Evolutionary conservation across 2,113 vertebrate species (phyloP).

Genomic region (Nipponia nippon): DNA sequence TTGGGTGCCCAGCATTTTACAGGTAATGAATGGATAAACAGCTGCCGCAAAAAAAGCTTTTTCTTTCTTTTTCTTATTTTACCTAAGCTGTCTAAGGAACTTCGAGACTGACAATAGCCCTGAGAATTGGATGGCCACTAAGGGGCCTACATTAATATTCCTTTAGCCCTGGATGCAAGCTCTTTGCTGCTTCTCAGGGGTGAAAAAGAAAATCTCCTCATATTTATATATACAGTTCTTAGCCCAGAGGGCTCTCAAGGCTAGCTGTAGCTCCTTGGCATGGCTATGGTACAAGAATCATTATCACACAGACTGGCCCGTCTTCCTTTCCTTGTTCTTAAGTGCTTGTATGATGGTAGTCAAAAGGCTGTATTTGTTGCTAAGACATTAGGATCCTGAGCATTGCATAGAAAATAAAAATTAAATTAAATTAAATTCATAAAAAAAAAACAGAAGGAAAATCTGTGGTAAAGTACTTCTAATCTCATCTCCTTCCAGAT

Average conservation of each 20-base stretch:
- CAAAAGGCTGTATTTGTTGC: not conserved
- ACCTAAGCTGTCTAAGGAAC: not conserved
- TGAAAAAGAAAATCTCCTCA: not conserved
- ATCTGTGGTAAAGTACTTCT: not conserved
- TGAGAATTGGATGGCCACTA: not conserved
- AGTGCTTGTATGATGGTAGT: not conserved
- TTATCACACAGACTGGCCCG: not conserved
- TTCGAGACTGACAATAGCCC: not conserved
- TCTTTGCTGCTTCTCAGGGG: not conserved
- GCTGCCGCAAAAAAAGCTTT: not conserved
- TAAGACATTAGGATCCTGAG: not conserved
- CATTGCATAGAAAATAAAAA: not conserved
- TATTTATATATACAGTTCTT: not conserved
- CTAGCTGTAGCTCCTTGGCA: not conserved
- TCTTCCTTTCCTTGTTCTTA: not conserved
- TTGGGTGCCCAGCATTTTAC: not conserved
- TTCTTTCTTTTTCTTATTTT: not conserved
- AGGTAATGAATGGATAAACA: not conserved
- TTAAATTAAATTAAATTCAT: not conserved
- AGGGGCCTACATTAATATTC: not conserved
- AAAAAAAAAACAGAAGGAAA: not conserved
- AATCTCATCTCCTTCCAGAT: not conserved
- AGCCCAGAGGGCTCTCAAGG: not conserved
- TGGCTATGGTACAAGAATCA: not conserved
- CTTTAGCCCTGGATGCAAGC: not conserved